phyloP scores from a whole-genome alignment of 1,140 invertebrate species.

The Capitella teleta region DNA sequence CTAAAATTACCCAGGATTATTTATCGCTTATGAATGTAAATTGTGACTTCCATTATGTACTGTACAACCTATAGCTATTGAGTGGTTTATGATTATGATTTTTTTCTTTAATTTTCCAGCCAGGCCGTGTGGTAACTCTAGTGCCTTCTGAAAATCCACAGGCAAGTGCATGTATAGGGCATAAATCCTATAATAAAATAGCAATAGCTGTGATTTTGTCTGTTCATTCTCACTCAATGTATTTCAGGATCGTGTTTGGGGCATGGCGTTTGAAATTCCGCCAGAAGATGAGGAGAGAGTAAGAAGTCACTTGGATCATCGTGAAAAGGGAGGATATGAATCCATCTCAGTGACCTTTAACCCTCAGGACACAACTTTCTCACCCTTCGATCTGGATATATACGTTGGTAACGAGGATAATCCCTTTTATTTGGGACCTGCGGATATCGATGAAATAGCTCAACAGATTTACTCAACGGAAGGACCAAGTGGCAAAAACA shows the following conservation, averaged over 20 bases:
- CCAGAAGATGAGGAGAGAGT: constrained; percentile 57
- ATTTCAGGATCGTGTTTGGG: constrained; percentile 64
- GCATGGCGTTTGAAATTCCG: constrained; percentile 77
- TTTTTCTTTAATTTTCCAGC: constrained; percentile 46
- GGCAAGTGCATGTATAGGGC: constrained; percentile 36
- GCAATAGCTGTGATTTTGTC: background rate
- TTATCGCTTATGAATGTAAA: background rate
- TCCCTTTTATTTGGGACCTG: constrained; percentile 54
- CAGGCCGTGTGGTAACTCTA: constrained; percentile 79
- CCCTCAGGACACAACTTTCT: constrained; percentile 13
- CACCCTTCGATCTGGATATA: constrained; percentile 60
- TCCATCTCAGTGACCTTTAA: constrained; percentile 22
- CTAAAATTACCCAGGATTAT: background rate
- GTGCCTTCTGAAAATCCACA: constrained; percentile 53
- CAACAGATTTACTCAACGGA: constrained; percentile 57
- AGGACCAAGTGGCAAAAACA: constrained; percentile 76
- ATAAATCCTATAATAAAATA: background rate
- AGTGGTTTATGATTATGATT: background rate
- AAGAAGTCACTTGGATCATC: constrained; percentile 66
- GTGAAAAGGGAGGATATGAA: constrained; percentile 60
- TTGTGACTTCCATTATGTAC: background rate
- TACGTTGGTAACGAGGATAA: constrained; percentile 73
- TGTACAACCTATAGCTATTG: background rate
- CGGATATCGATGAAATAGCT: constrained; percentile 64
- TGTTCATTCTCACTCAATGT: constrained; percentile 3